Conservation (phyloP, 2,888 invertebrate genomes). For the Terebella lapidaria region DNA sequence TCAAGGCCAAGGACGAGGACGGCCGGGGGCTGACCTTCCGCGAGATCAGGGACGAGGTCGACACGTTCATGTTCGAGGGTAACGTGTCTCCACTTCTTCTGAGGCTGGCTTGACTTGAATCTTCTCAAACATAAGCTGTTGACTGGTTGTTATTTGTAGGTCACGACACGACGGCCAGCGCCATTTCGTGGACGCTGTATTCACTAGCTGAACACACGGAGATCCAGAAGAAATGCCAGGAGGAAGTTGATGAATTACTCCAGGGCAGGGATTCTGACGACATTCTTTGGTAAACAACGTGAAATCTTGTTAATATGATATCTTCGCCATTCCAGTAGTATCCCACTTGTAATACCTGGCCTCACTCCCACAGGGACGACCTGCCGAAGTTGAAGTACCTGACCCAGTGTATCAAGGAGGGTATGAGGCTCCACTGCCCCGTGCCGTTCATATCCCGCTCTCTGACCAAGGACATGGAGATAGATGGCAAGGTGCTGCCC, state of each 20-base stretch:
- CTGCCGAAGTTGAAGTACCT: conserved; percentile 33
- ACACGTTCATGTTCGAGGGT: no score
- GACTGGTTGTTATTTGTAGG: no score
- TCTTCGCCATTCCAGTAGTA: no score
- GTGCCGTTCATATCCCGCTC: conserved; percentile 37
- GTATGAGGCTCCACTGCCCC: conserved; percentile 34
- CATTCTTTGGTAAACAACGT: conserved; percentile 17
- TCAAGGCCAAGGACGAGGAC: no score
- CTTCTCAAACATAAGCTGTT: no score
- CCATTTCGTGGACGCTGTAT: no score
- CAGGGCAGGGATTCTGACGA: conserved; percentile 18
- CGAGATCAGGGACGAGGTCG: no score
- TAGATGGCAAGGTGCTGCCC: conserved; percentile 33
- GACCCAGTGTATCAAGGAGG: conserved; percentile 43
- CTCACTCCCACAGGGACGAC: conserved; percentile 39
- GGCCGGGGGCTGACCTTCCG: no score
- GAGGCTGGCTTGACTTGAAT: no score
- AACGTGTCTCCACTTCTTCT: no score
- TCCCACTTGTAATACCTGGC: no score
- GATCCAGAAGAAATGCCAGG: conserved; percentile 21
- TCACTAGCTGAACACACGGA: conserved; percentile 26
- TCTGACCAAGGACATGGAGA: conserved; percentile 27
- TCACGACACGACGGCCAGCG: conserved; percentile 37
- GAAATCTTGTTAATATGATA: no score
- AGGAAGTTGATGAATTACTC: conserved; percentile 23